These are phyloP conservation scores for Centropristis striata DNA, from an alignment of 2,113 vertebrate species.

Conservation along the genomic window DNA sequence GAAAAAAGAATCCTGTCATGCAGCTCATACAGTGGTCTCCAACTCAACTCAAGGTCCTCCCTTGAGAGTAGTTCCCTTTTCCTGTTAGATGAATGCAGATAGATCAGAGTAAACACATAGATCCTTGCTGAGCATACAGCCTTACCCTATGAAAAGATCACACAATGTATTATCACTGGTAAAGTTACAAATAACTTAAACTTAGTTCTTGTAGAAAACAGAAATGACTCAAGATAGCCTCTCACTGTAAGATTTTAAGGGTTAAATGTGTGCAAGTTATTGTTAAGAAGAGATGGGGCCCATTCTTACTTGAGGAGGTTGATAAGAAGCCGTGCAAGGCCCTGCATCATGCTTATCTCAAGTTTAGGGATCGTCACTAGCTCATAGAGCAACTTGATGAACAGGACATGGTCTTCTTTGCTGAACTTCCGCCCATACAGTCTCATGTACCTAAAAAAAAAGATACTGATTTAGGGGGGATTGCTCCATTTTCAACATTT, in stretches of 20 bases:
- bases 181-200: not conserved
- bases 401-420: conserved; percentile 98
- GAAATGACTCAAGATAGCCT: not conserved
- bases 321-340: conserved; percentile 95
- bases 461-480: conserved; percentile 20
- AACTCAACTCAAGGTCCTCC: conserved; percentile 95
- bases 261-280: conserved; percentile 1
- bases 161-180: not conserved
- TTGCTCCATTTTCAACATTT: not conserved
- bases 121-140: not conserved
- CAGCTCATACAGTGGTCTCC: conserved; percentile 96
- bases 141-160: not conserved
- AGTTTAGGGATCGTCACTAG: conserved; percentile 94
- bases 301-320: conserved; percentile 95
- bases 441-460: conserved; percentile 91
- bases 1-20: conserved; percentile 96
- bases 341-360: conserved; percentile 99
- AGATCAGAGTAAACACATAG: conserved; percentile 15
- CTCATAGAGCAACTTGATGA: conserved; percentile 96
- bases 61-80: conserved; percentile 97
- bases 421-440: conserved; percentile 98
- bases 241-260: not conserved
- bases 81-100: conserved; percentile 79
- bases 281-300: conserved; percentile 5
- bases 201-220: not conserved